phyloP scores from a whole-genome alignment of 2,888 invertebrate genomes.

The Leptopilina syphax region DNA sequence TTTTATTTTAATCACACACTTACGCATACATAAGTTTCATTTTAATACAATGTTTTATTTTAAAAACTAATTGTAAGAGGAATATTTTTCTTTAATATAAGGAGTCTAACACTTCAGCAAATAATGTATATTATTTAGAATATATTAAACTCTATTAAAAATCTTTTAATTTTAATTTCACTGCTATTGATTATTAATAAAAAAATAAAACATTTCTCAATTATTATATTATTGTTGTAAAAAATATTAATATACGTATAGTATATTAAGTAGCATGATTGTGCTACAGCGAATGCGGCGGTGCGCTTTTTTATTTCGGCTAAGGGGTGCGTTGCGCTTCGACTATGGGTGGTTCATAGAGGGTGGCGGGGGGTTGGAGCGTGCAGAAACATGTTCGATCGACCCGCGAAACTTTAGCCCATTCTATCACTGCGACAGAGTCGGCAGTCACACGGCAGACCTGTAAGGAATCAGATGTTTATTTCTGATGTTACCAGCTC shows the following conservation, averaged over 20 bases:
- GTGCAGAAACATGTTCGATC: constrained; percentile 70
- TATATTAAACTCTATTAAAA: too few species aligned
- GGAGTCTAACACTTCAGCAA: too few species aligned
- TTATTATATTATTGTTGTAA: background rate
- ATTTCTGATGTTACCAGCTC: background rate
- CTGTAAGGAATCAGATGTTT: constrained; percentile 46
- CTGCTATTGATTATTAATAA: too few species aligned
- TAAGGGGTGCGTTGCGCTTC: constrained; percentile 56
- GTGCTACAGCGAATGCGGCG: constrained; percentile 34
- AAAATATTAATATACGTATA: too few species aligned
- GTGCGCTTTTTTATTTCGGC: constrained; percentile 52
- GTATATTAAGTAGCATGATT: constrained; percentile 21
- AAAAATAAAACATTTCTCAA: background rate
- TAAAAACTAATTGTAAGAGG: too few species aligned
- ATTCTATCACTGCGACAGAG: constrained; percentile 72
- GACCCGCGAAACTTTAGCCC: constrained; percentile 65
- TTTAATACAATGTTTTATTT: too few species aligned
- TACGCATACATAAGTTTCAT: too few species aligned
- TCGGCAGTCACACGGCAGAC: constrained; percentile 67
- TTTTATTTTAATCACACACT: too few species aligned
- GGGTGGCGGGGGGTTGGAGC: constrained; percentile 59
- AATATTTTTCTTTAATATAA: too few species aligned
- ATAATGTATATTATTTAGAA: too few species aligned
- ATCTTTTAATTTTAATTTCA: too few species aligned
- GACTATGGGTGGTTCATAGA: constrained; percentile 38